Base-by-base conservation (phyloP, 2,888 invertebrate species). In the Lycaena phlaeas region DNA sequence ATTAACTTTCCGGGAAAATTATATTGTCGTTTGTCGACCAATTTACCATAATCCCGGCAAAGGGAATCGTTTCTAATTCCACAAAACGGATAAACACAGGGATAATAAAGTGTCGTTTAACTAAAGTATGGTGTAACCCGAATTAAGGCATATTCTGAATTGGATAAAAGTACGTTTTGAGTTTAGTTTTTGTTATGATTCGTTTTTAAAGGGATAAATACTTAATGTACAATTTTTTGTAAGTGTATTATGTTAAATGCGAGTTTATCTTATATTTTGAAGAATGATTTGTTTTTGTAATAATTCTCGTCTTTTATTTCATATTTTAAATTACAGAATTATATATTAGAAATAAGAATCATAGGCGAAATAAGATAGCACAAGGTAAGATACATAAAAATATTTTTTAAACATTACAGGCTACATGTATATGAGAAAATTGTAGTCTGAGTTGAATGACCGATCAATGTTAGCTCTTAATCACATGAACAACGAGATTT, bases 61-160 rank as follows among this genome's bases (percentile, higher is more conserved):
- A 27, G 31, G 42, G 38, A 34, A 26, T 28, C 34, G 25, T 31
- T 38, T 31, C 38, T 30, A 81, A 79, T 81, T 64, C 73, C 65
- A 68, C 69, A 72, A 74, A 75, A 71, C 62, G 75, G 71, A 74
- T 81, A 78, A 79, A 66, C 60, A 62, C 49, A 54, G 64, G 22
- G 62, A 69, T 82, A 79, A 81, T 76, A 82, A 81, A 82, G 72
- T 84, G 82, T 78, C 84, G 78, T 81, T 84, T 84, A 79, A 65
- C 64, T 69, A 75, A 82, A 82, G 65, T 70, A 82, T 65, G 43
- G 42, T 41, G 39, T 38, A 36, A 30, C 39, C 18, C 34, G 42
- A 46, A 44, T 43, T 41, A 12, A 9, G 34, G 34, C 11, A 18
- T 9, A 18, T 31, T 30, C 9, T 6, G 4, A 27, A 12, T 34